phyloP scores from a whole-genome alignment of 2,797 vertebrate genomes.

The Sibirionetta formosa region DNA sequence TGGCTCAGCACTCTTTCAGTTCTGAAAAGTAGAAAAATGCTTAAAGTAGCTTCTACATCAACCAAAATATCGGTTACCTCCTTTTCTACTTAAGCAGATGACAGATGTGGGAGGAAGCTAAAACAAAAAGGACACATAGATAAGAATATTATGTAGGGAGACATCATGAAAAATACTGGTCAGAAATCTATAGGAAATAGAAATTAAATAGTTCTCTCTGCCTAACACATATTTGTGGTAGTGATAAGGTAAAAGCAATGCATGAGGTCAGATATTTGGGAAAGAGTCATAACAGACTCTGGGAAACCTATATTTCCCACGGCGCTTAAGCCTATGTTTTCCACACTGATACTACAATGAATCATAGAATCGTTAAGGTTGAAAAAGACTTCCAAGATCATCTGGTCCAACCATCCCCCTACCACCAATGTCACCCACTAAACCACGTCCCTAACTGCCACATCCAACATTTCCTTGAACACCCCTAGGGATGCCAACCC shows the following conservation, averaged over 20 bases:
- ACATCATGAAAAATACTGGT: background rate
- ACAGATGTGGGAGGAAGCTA: background rate
- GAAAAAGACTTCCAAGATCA: no score
- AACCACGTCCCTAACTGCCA: no score
- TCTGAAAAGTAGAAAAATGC: background rate
- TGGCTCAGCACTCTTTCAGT: background rate
- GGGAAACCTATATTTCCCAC: background rate
- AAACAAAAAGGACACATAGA: background rate
- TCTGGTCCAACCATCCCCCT: no score
- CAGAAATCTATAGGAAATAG: background rate
- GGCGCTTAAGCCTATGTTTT: background rate
- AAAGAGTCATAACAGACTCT: background rate
- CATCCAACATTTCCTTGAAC: no score
- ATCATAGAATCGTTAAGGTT: no score
- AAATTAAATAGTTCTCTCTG: background rate
- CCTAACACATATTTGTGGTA: fast-evolving
- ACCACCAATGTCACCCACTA: no score
- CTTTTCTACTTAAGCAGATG: background rate
- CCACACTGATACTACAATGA: fast-evolving
- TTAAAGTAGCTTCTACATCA: background rate
- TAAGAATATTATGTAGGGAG: background rate
- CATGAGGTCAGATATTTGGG: background rate
- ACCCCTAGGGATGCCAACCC: no score
- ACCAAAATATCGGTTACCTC: background rate
- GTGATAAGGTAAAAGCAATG: background rate